Base-by-base conservation (phyloP, 2,888 invertebrate genomes). In the Macrostomum cliftonense region DNA sequence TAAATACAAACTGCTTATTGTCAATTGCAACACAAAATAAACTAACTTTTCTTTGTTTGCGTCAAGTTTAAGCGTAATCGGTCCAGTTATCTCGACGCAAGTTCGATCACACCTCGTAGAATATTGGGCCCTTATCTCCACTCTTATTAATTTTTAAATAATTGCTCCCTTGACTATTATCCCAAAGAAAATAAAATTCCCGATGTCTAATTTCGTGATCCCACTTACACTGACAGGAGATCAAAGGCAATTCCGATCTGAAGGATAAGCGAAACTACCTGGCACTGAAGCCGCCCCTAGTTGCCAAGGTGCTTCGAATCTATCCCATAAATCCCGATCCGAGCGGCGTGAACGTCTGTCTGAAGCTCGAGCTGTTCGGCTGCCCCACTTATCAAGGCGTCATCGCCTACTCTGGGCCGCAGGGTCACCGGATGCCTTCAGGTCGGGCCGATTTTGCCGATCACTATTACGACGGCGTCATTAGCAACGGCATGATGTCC, bases 371-470 rank as follows among this genome's bases (percentile, higher is more conserved):
- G 67, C 68, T 88, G 28, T 86, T 84, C 68, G 88, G 88, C 19
- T 88, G 87, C 66, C 75, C 75, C 46, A 16, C 16, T 36, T 46
- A 74, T 5, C 42, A 45, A 12, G 36, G 13, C 21, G 20, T n/a
- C 13, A 2, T 16, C 12, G 9, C n/a, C 12, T 7, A 36, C 46
- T 38, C 14, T n/a, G 9, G 37, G 17, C 13, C 7, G 14, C 20
- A 19, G 1, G 28, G 11, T 28, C 17, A 5, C 39, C 37, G 47
- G 48, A 76, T 84, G 28, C 79, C 83, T 53, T 89, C 88, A 72
- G 78, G 81, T 44, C 83, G 86, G 79, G 82, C 83, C n/a, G 83
- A 84, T 67, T 87, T 87, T 14, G 82, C 84, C 72, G 79, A 79
- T 61, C 76, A 82, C 28, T 81, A 81, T 56, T 77, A 79, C 57